Evolutionary conservation across 1,140 invertebrate genomes (phyloP), one percentile per base, ranked within the genome.

Genomic region (Pararge aegeria): DNA sequence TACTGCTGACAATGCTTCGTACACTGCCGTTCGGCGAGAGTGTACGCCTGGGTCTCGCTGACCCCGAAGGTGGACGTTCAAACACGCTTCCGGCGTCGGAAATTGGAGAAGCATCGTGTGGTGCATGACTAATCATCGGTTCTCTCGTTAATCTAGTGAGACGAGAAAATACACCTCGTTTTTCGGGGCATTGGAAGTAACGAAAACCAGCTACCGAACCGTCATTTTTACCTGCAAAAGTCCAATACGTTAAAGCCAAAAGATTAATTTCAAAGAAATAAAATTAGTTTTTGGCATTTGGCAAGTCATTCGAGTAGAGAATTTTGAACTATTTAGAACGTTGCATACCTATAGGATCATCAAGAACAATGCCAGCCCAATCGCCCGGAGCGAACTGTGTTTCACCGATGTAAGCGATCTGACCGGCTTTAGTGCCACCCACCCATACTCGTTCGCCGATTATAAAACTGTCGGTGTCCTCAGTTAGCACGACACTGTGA

Each of bases 331-430:
- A 24, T 29, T 27, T 1, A 49, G 7, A 21, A 3, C 5, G 44
- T 27, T 49, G 21, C 48, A 55, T 78, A 94, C 98, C 98, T 73
- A 96, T 96, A 21, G 97, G 93, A 66, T 97, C 95, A 86, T 99
- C 98, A 55, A 99, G 93, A 29, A 98, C 97, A 54, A 99, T 95
- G 34, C 98, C 98, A 72, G 97, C 98, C 98, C 98, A 99, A 59
- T 98, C 96, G 66, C 98, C 98, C 27, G 95, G 94, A 18, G 96
- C 98, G 88, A 99, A 99, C 79, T 97, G 94, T 29, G 98, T 98
- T 83, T 99, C 98, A n/a, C 98, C 98, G 61, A 99, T 97, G 85
- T 96, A 99, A 20, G 98, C 97, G 66, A 99, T 98, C 73, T 94
- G 93, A 21, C 98, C 98, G 3, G 97, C 95, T 80, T 98, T 98